phyloP scores from a whole-genome alignment of 2,797 vertebrate genomes.

The Semaprochilodus insignis region DNA sequence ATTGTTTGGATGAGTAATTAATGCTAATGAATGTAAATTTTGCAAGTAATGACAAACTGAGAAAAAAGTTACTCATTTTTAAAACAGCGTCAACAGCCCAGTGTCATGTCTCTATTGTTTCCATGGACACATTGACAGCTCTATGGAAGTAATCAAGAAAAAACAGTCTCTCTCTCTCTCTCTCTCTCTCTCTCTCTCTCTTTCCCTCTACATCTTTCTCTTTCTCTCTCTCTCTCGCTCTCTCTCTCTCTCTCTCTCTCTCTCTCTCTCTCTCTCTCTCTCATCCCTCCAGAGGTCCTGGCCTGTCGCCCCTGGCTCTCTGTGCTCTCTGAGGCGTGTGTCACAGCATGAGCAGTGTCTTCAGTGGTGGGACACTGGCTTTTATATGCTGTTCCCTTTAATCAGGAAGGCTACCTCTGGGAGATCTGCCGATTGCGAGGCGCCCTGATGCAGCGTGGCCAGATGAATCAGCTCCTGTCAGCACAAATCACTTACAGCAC shows the following conservation, averaged over 20 bases:
- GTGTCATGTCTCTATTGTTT: slow-evolving; percentile 42
- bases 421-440: slow-evolving; percentile 60
- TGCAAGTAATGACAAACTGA: slow-evolving; percentile 3
- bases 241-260: slow-evolving; percentile 8
- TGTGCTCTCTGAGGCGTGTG: slow-evolving; percentile 36
- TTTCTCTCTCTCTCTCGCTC: slow-evolving; percentile 3
- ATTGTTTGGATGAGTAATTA: not conserved
- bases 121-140: slow-evolving; percentile 26
- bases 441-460: slow-evolving; percentile 55
- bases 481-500: slow-evolving; percentile 59
- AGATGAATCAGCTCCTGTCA: slow-evolving; percentile 57
- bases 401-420: slow-evolving; percentile 55
- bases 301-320: not conserved
- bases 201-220: too few species aligned
- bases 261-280: not conserved
- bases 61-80: not conserved
- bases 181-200: slow-evolving; percentile 3
- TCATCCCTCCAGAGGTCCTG: not conserved
- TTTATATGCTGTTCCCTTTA: slow-evolving; percentile 49
- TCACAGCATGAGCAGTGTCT: slow-evolving; percentile 46
- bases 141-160: slow-evolving; percentile 57
- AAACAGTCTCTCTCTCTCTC: slow-evolving; percentile 35
- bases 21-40: not conserved
- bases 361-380: slow-evolving; percentile 47
- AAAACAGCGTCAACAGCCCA: not conserved